phyloP scores from a whole-genome alignment of 2,797 vertebrate genomes.

The Cercopithecus hamlyni region DNA sequence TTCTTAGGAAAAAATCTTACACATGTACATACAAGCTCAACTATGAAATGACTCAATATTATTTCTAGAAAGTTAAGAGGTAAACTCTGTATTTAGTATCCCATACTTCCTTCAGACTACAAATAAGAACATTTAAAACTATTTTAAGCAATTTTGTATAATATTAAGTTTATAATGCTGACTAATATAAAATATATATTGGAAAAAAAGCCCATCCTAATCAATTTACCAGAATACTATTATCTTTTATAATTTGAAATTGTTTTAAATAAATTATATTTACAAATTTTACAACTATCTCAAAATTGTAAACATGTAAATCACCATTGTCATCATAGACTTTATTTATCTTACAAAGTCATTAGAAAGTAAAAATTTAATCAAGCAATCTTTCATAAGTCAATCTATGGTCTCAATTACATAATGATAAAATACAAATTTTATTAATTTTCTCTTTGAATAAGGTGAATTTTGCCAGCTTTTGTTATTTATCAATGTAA shows the following conservation, averaged over 20 bases:
- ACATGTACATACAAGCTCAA: background rate
- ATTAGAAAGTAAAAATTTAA: background rate
- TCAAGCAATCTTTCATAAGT: background rate
- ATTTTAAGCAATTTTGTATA: conserved; percentile 14
- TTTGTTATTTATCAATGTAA: background rate
- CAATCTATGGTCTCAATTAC: background rate
- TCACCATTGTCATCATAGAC: background rate
- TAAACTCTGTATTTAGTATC: background rate
- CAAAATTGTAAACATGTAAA: background rate
- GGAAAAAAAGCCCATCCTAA: background rate
- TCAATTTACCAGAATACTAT: background rate
- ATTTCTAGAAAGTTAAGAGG: conserved; percentile 4
- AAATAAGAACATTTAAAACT: background rate
- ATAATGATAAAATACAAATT: background rate
- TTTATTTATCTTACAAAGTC: background rate
- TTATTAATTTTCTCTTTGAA: conserved; percentile 9
- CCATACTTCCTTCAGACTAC: background rate
- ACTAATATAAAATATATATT: background rate
- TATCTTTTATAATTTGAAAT: background rate
- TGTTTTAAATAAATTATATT: background rate
- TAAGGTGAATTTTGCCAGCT: background rate
- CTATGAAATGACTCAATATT: background rate
- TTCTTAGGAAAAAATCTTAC: background rate
- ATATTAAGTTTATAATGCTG: background rate
- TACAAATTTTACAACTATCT: background rate